Evolutionary conservation across 2,888 invertebrate genomes (phyloP), one percentile per base, ranked within the genome.

Genomic region (Copidosoma aretas): DNA sequence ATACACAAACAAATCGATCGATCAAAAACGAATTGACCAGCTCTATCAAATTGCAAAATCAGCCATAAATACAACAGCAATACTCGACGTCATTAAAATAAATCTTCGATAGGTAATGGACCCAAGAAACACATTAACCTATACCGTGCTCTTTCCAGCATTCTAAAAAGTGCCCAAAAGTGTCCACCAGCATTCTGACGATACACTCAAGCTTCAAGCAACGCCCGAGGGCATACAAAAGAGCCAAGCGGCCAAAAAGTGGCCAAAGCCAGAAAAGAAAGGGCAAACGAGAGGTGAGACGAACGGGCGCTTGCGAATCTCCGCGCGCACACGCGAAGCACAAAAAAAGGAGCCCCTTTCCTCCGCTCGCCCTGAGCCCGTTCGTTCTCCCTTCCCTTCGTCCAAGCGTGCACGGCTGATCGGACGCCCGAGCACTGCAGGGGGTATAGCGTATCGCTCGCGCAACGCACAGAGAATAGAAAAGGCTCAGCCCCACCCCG

Each of bases 361-460:
- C 52, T 43, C 17, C 32, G 4, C 32, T 12, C 15, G 41, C 17
- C 19, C 54, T n/a, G n/a, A n/a, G n/a, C n/a, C n/a, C n/a, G n/a
- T n/a, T n/a, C 62, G 69, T 72, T 54, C 59, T 69, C 43, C 8
- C 8, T 32, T 5, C 32, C 32, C 32, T 32, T 8, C 32, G 4
- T 8, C 32, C 32, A 3, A 12, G 17, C 43, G 4, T 17, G 17
- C 3, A 46, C 43, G 43, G 43, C 14, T 46, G 43, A 46, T 46
- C 43, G 4, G 43, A 32, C 32, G 4, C 32, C 32, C 32, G 43
- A 17, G 57, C 8, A 15, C 64, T 14, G 49, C 62, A 22, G 65
- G 68, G 61, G 64, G 68, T 66, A 43, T n/a, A 49, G 63, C 66
- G 63, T 81, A 80, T 81, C 82, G 77, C 78, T 81, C 80, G 78